phyloP scores from a whole-genome alignment of 2,888 invertebrate genomes.

The Stenodema calcarata region DNA sequence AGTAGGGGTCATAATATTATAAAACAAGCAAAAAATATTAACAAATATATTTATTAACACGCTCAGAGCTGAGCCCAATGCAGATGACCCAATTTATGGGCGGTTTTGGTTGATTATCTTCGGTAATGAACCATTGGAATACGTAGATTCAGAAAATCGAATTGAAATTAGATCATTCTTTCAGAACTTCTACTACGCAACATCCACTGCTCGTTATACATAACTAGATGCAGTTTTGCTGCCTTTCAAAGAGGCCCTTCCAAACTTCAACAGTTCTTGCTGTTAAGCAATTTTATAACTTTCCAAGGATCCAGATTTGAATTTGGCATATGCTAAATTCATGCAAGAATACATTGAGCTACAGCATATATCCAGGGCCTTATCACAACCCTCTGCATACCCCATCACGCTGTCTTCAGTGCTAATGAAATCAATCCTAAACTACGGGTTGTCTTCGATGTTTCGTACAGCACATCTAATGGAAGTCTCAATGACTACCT shows the following conservation, averaged over 20 bases:
- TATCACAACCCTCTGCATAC: neutral
- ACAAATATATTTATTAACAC: too few relatives aligned
- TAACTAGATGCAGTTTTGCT: neutral
- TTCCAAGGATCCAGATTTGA: neutral
- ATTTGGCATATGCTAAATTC: neutral
- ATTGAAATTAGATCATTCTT: neutral
- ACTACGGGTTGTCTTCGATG: conserved; percentile 58
- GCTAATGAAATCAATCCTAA: conserved; percentile 58
- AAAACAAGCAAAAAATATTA: too few relatives aligned
- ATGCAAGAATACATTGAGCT: neutral
- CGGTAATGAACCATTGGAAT: too few relatives aligned
- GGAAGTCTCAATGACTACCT: conserved; percentile 44
- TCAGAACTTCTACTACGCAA: neutral
- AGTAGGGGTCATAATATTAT: too few relatives aligned
- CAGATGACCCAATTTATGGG: too few relatives aligned
- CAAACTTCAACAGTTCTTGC: neutral
- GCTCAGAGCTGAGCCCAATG: too few relatives aligned
- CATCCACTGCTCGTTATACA: neutral
- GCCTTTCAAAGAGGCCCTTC: neutral
- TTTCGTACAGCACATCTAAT: conserved; percentile 11
- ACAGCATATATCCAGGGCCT: neutral
- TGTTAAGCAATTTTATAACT: neutral
- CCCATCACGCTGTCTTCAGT: conserved; percentile 59
- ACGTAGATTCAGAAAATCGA: too few relatives aligned
- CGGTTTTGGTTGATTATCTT: too few relatives aligned